These are phyloP conservation scores for Epinephelus cyanopodus DNA, from an alignment of 2,113 vertebrate species.

Conservation along the genomic window DNA sequence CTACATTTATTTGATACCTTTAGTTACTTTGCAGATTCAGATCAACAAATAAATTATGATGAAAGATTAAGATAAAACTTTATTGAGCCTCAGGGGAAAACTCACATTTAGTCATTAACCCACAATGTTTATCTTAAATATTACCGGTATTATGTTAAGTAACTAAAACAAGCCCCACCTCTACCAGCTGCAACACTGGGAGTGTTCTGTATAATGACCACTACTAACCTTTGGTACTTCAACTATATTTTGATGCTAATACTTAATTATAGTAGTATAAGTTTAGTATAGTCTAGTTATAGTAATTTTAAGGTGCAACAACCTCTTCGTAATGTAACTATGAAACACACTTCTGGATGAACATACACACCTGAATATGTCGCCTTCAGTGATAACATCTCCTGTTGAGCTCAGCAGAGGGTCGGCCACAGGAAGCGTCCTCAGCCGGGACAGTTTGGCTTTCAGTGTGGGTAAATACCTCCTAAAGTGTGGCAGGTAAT, in stretches of 20 bases:
- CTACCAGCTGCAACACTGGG: background rate
- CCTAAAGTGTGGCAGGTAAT: constrained; percentile 71
- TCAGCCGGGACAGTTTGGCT: constrained; percentile 72
- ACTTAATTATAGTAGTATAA: too few relatives aligned
- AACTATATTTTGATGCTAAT: too few relatives aligned
- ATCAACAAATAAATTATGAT: background rate
- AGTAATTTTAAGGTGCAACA: too few relatives aligned
- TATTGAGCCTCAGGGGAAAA: background rate
- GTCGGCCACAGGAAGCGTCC: constrained; percentile 74
- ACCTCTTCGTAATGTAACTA: background rate
- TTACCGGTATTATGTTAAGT: too few relatives aligned
- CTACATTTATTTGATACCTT: background rate
- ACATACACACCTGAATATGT: constrained; percentile 72
- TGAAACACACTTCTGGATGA: background rate
- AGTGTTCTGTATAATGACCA: background rate
- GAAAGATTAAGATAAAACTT: background rate
- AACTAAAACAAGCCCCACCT: too few relatives aligned
- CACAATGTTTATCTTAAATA: too few relatives aligned
- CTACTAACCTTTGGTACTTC: too few relatives aligned
- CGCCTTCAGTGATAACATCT: constrained; percentile 55
- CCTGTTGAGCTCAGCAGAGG: constrained; percentile 67
- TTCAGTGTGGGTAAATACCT: constrained; percentile 74
- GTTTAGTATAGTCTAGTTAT: too few relatives aligned
- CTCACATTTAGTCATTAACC: too few relatives aligned
- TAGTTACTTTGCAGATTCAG: background rate